A percentile compares a stretch with the other conserved stretches of the same genome.
Conservation (phyloP, 2,113 vertebrate genomes). For the Phrynocephalus versicolor region DNA sequence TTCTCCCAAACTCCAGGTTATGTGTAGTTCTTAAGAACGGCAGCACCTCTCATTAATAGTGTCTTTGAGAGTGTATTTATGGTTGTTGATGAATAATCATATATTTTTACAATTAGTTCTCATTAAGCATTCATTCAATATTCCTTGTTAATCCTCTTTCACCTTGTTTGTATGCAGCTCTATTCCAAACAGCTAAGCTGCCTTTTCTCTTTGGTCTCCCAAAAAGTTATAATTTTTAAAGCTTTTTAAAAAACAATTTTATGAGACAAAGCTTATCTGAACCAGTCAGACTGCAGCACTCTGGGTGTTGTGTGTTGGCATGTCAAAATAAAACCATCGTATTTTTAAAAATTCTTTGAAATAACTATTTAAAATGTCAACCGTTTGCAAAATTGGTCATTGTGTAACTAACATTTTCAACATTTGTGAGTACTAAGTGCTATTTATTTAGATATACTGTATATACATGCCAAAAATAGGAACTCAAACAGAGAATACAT, state of each 20-base stretch:
- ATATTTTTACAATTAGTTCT: slow-evolving; percentile 53
- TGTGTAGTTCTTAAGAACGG: slow-evolving; percentile 17
- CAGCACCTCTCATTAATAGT: slow-evolving; percentile 23
- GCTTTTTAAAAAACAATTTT: too few species aligned
- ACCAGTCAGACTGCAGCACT: slow-evolving; percentile 51
- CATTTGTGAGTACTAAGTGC: slow-evolving; percentile 22
- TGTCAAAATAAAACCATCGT: slow-evolving; percentile 55
- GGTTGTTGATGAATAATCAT: slow-evolving; percentile 27
- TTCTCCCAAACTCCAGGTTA: not conserved
- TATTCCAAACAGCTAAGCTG: slow-evolving; percentile 38
- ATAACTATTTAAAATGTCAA: slow-evolving; percentile 42
- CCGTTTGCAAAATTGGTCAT: slow-evolving; percentile 43
- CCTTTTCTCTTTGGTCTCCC: slow-evolving; percentile 61
- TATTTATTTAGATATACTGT: slow-evolving; percentile 33
- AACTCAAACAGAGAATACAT: slow-evolving; percentile 29
- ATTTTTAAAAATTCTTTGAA: slow-evolving; percentile 43
- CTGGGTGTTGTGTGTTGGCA: slow-evolving; percentile 40
- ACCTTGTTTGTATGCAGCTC: slow-evolving; percentile 56
- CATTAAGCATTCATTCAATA: slow-evolving; percentile 47
- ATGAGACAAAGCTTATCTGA: slow-evolving; percentile 62
- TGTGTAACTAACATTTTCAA: slow-evolving; percentile 26
- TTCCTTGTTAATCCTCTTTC: slow-evolving; percentile 49
- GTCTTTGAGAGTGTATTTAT: slow-evolving; percentile 42
- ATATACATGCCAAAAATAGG: slow-evolving; percentile 25
- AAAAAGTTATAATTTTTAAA: slow-evolving; percentile 56